Evolutionary conservation across 1,140 invertebrate species (phyloP).

Genomic region (Drosophila pseudoobscura): DNA sequence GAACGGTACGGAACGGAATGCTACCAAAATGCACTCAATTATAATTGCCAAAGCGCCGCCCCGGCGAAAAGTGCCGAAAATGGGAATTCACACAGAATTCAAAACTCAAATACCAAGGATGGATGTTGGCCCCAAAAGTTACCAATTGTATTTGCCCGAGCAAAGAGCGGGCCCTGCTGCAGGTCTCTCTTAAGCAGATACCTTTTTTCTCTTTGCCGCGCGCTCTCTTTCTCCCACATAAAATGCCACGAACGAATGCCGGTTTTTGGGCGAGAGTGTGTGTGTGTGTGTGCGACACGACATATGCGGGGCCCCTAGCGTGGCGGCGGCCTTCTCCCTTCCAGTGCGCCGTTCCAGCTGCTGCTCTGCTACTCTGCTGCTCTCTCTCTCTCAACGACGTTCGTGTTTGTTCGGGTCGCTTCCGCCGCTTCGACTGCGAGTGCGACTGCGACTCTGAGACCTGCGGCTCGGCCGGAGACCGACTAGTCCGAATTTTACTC

Average conservation of each 20-base stretch:
- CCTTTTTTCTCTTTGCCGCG: no score
- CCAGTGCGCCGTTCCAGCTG: conserved; percentile 38
- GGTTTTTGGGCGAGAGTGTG: no score
- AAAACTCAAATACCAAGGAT: not conserved
- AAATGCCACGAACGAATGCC: no score
- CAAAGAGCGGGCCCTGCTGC: conserved; percentile 11
- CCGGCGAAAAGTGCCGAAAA: no score
- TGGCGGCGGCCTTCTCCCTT: conserved; percentile 15
- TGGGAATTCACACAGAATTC: conserved; percentile 2
- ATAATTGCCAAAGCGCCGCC: no score
- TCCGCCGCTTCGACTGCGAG: conserved; percentile 17
- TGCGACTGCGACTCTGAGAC: conserved; percentile 7
- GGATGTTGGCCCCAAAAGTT: conserved; percentile 7
- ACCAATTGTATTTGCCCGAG: not conserved
- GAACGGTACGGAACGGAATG: no score
- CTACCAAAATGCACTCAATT: no score
- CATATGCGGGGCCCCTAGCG: conserved; percentile 50
- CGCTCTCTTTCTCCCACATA: no score
- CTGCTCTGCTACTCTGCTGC: no score
- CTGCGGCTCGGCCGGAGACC: conserved; percentile 10
- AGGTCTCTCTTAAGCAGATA: no score
- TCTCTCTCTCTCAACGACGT: conserved; percentile 17
- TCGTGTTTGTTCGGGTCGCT: conserved; percentile 26
- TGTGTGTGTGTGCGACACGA: conserved; percentile 2
- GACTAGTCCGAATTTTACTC: conserved; percentile 69